Evolutionary conservation across 2,888 invertebrate genomes (phyloP).

Genomic region (Neocrepidodera transversa): DNA sequence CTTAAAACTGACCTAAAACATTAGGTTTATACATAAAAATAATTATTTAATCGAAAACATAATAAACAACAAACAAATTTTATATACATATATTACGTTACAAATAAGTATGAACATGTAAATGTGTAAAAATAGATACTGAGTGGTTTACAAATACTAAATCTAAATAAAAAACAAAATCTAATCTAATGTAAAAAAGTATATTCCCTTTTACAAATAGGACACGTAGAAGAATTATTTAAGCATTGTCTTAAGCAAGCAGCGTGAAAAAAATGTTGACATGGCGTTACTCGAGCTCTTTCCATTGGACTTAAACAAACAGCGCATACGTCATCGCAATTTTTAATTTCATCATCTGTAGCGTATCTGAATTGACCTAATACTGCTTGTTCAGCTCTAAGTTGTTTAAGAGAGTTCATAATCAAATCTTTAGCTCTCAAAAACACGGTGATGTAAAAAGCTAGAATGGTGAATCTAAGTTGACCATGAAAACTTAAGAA

Average conservation of each 20-base stretch:
- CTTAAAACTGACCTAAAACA: too few relatives aligned
- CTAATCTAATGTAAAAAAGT: constrained; percentile 50
- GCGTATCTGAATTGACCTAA: constrained; percentile 71
- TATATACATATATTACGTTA: constrained; percentile 18
- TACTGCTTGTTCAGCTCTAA: constrained; percentile 68
- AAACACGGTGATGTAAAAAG: constrained; percentile 72
- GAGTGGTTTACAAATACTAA: constrained; percentile 14
- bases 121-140: constrained; percentile 28
- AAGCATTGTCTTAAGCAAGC: constrained; percentile 77
- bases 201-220: constrained; percentile 76
- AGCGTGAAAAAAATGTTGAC: constrained; percentile 81
- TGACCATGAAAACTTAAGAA: constrained; percentile 66
- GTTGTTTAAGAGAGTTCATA: constrained; percentile 63
- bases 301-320: constrained; percentile 76
- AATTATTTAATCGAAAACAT: too few relatives aligned
- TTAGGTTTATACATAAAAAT: too few relatives aligned
- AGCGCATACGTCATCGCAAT: constrained; percentile 79
- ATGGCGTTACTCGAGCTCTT: constrained; percentile 77
- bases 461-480: constrained; percentile 66
- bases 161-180: constrained; percentile 8
- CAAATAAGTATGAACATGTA: constrained; percentile 23
- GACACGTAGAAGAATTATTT: constrained; percentile 74
- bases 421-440: constrained; percentile 70
- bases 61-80: not conserved
- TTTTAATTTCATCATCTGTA: constrained; percentile 69